Evolutionary conservation across 2,888 invertebrate genomes (phyloP).

Genomic region (Latrodectus hesperus): DNA sequence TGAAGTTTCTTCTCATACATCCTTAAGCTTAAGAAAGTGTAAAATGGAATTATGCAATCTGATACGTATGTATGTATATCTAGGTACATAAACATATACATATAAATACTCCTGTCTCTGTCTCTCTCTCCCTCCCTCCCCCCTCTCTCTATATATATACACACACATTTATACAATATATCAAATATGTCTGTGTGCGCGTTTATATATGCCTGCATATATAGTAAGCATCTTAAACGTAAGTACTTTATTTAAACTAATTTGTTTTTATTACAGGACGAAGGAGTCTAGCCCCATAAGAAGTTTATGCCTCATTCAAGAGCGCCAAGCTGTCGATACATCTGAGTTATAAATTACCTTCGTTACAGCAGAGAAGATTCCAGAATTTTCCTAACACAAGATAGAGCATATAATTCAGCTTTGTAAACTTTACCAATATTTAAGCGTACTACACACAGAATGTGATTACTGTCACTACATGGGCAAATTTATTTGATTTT

Average conservation of each 20-base stretch:
- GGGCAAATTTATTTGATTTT: no score
- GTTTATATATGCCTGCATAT: not conserved
- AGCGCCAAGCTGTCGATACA: conserved; percentile 26
- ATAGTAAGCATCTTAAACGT: not conserved
- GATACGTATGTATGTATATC: conserved; percentile 24
- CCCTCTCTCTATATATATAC: conserved; percentile 19
- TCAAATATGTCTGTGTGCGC: conserved; percentile 2
- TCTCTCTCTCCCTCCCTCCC: no score
- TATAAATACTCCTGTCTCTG: conserved; percentile 15
- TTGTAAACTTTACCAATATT: not conserved
- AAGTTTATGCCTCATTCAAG: conserved; percentile 49
- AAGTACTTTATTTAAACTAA: not conserved
- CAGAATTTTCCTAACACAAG: not conserved
- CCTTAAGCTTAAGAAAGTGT: no score
- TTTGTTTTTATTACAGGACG: conserved; percentile 36
- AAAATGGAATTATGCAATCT: no score
- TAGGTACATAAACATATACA: conserved; percentile 24
- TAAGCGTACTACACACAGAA: not conserved
- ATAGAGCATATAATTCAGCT: not conserved
- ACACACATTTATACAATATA: conserved; percentile 9
- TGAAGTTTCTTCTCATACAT: no score
- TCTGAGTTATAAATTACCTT: conserved; percentile 26
- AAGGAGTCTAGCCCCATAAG: conserved; percentile 52
- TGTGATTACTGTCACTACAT: not conserved
- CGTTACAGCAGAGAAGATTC: not conserved